Evolutionary conservation across 2,888 invertebrate species (phyloP), one percentile per base, ranked within the genome.

Genomic region (Rhodophaea formosa): DNA sequence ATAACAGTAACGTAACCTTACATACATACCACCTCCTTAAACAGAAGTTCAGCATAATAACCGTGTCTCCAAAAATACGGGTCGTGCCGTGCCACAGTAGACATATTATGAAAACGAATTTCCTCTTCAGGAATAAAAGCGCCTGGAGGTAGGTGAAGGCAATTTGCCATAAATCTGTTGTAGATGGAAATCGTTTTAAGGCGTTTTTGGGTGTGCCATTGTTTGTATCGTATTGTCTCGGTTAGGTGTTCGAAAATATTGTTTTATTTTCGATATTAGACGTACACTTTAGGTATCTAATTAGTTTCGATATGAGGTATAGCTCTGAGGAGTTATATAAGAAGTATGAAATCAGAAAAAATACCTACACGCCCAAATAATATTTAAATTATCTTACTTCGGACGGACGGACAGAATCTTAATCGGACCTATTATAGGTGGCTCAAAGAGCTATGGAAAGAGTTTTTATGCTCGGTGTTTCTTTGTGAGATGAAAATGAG

Each of bases 151-250:
- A 65, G 74, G 71, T 69, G 75, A 77, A 82, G 76, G 88, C 86
- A 88, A 88, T 88, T 86, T 86, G 85, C 88, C 79, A 85, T 88
- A 88, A 88, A 88, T 88, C 84, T 82, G 76, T 72, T 65, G 71
- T 73, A 75, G 79, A 84, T 81, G 80, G 77, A 79, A 82, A 86
- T 81, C 79, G 78, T 80, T 82, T 61, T 70, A 68, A 82, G 82
- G 83, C 82, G 83, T 82, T 80, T 49, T 77, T 75, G 71, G 71
- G 70, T 74, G 69, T 69, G 69, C 75, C 74, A 77, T 79, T 79
- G 78, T 82, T 77, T 72, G 62, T 58, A 60, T 54, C 57, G 56
- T 63, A 62, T 66, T 59, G 62, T 66, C 59, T 59, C 55, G 54
- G 61, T 67, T 65, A 61, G n/a, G 60, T 59, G 51, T 57, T 60